Evolutionary conservation across 2,113 vertebrate species (phyloP), one percentile per base, ranked within the genome.

Genomic region (Mustela lutreola): DNA sequence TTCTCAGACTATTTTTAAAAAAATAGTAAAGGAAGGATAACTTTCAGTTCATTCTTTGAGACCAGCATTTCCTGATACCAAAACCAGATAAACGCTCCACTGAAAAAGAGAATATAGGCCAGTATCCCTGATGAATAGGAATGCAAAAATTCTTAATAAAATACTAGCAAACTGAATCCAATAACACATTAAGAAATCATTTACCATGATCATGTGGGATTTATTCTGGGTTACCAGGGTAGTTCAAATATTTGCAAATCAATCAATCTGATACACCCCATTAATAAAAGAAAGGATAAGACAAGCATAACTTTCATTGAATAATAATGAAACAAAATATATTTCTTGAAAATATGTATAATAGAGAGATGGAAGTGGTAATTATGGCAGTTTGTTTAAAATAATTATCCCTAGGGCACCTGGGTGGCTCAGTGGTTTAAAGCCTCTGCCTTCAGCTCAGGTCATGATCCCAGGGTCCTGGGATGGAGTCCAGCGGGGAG

Each of bases 291-390:
- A 48, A 48, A 31, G 42, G 15, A 78, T 78, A 48, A 18, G 42
- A 78, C 28, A 78, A n/a, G 18, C 3, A 65, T 63, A 81, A 36
- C 9, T 94, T 95, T 21, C 45, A 16, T 73, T 81, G 18, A 78
- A 92, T 89, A 79, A 85, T 86, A 39, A 89, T 60, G 15, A 87
- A 83, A 33, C 36, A 86, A 63, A 62, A 4, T 36, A 11, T 81
- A 85, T 73, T 92, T 93, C 36, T 91, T 96, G 5, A 80, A 88
- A 78, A 48, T 48, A 50, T 21, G 63, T 58, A 36, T 92, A 87
- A 67, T 33, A 80, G 31, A 62, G 26, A 67, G 8, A 50, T 58
- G n/a, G 45, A 89, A 4, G 11, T 67, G 10, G 26, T 42, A 90
- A 48, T 94, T 81, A 82, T 67, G 39, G 36, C 19, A 28, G 42